Evolutionary conservation across 2,888 invertebrate genomes (phyloP).

Genomic region (Saturnia japonica): DNA sequence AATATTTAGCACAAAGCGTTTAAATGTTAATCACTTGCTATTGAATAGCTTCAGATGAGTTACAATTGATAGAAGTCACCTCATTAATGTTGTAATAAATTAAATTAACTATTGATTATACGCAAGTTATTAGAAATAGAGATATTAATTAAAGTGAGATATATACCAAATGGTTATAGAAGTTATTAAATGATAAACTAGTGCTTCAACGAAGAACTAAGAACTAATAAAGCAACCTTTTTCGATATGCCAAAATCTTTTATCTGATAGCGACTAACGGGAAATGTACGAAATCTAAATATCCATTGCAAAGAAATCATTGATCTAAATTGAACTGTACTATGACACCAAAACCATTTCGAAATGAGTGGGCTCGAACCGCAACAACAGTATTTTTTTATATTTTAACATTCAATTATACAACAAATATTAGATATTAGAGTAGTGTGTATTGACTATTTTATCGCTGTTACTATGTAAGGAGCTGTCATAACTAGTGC

Average conservation of each 20-base stretch:
- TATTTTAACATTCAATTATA: conserved; percentile 48
- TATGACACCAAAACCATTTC: conserved; percentile 29
- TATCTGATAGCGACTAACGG: neutral
- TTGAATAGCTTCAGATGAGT: neutral
- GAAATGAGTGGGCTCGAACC: conserved; percentile 38
- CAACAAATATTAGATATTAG: conserved; percentile 42
- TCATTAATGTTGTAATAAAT: neutral
- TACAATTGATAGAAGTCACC: neutral
- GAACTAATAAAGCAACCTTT: neutral
- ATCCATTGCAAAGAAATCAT: neutral
- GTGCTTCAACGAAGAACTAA: neutral
- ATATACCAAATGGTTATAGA: too few relatives aligned
- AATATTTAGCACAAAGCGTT: neutral
- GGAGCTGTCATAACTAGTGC: conserved; percentile 13
- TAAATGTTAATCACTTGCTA: conserved; percentile 9
- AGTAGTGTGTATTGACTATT: conserved; percentile 38
- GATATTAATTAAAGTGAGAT: neutral
- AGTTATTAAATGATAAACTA: neutral
- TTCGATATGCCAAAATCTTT: neutral
- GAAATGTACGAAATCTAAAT: neutral
- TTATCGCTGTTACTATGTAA: neutral
- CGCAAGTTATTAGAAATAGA: neutral
- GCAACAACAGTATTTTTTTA: conserved; percentile 43
- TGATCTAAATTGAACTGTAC: conserved; percentile 7
- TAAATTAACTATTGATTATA: neutral